Evolutionary conservation across 2,797 vertebrate species (phyloP), one percentile per base, ranked within the genome.

Genomic region (Sebastes cheni): DNA sequence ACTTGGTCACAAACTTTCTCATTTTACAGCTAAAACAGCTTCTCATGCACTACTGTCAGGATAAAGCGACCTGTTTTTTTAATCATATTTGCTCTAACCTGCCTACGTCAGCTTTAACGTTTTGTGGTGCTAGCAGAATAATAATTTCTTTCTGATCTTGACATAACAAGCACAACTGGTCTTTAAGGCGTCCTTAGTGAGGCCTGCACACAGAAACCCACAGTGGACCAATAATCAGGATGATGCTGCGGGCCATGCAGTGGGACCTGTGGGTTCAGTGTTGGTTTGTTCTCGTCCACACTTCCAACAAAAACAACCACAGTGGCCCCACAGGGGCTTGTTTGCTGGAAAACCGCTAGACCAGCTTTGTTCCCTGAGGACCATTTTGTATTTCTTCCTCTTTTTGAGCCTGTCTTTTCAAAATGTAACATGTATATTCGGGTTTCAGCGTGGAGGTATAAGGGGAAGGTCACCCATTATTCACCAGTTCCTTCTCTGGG

Each of bases 311-410:
- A 66, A 64, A 29, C 59, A 25, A 5, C 58, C 67, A 18, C 25
- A 68, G 54, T 7, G 13, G 39, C 20, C 62, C 77, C 75, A 81
- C 4, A 1, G 64, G 83, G 67, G 69, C 81, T 81, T 74, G 56
- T 81, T 79, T 77, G 68, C 81, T 69, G 22, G 29, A 72, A 58
- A 80, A 75, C 61, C 5, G 22, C 16, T 3, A 23, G 52, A 74
- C 32, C 62, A 18, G 32, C 46, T 50, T 68, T 2, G 8, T 25
- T 67, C 76, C 62, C 66, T 2, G 0, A 36, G 52, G 79, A 75
- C 6, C 30, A 10, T 65, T 84, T 81, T 68, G 10, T 5, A 70
- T 29, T 52, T 65, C 27, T 13, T 42, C 54, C 13, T 5, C 5
- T 8, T 65, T 72, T 72, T 27, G 13, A 67, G 23, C 18, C 6